Evolutionary conservation across 2,888 invertebrate genomes (phyloP).

Genomic region (Platycheirus rosarum): DNA sequence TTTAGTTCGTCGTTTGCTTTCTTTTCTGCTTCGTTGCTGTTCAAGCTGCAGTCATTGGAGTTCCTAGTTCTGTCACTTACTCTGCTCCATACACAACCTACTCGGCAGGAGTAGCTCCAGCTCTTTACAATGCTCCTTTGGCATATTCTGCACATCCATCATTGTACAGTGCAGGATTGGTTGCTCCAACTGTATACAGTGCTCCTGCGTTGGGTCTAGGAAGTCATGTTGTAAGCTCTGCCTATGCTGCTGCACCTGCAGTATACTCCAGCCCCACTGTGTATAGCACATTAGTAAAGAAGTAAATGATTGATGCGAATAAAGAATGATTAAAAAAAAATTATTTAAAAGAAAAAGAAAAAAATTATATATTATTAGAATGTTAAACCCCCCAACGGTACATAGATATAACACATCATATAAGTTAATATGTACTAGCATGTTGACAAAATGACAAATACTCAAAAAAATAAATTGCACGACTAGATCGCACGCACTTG

Average conservation of each 20-base stretch:
- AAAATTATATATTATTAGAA: too few relatives aligned
- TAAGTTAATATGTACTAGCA: too few relatives aligned
- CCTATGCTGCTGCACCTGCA: slow-evolving; percentile 23
- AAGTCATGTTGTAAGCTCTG: slow-evolving; percentile 8
- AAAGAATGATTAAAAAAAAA: not conserved
- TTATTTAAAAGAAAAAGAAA: too few relatives aligned
- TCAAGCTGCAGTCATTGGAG: slow-evolving; percentile 49
- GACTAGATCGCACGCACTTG: too few relatives aligned
- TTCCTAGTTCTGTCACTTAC: slow-evolving; percentile 22
- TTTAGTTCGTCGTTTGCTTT: slow-evolving; percentile 35
- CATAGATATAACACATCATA: too few relatives aligned
- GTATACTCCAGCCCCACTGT: slow-evolving; percentile 15
- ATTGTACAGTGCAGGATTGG: slow-evolving; percentile 21
- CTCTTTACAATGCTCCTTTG: slow-evolving; percentile 45
- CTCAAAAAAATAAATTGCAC: too few relatives aligned
- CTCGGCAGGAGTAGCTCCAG: slow-evolving; percentile 45
- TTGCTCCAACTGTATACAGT: slow-evolving; percentile 37
- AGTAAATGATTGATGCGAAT: slow-evolving; percentile 20
- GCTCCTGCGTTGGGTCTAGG: not conserved
- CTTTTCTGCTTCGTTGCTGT: slow-evolving; percentile 49
- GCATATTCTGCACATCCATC: slow-evolving; percentile 45
- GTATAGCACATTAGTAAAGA: slow-evolving; percentile 38
- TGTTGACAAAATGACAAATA: too few relatives aligned
- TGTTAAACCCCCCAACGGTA: too few relatives aligned
- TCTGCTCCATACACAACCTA: slow-evolving; percentile 44